These are phyloP conservation scores for Polypterus bichir DNA, from an alignment of 2,113 vertebrate genomes.

Conservation along the genomic window DNA sequence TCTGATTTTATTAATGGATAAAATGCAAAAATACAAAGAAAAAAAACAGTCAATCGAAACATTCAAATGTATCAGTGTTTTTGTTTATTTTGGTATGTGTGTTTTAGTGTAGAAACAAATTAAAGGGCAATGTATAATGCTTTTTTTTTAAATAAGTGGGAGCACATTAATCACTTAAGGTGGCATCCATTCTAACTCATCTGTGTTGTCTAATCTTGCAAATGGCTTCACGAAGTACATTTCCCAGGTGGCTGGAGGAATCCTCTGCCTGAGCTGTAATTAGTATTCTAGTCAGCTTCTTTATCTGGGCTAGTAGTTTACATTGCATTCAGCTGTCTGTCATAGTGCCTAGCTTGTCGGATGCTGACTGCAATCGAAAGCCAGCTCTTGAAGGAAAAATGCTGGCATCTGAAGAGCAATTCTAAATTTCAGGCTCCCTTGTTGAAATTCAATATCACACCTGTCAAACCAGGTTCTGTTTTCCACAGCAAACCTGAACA, in stretches of 20 bases:
- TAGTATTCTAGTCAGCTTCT: background rate
- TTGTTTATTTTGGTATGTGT: too few relatives aligned
- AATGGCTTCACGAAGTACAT: background rate
- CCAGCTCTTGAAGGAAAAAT: background rate
- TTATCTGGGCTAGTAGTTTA: slow-evolving; percentile 4
- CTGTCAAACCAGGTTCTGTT: background rate
- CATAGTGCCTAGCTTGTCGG: background rate
- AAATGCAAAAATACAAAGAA: too few relatives aligned
- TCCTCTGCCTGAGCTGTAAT: background rate
- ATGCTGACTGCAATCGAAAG: slow-evolving; percentile 1
- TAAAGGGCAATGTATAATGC: background rate
- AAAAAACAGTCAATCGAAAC: too few relatives aligned
- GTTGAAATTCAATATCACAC: background rate
- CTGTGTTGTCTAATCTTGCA: background rate
- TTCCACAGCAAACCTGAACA: too few relatives aligned
- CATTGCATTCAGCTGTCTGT: slow-evolving; percentile 3
- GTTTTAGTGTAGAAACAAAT: background rate
- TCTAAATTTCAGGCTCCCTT: background rate
- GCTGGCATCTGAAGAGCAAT: background rate
- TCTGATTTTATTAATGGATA: too few relatives aligned
- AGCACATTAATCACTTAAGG: background rate
- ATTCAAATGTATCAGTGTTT: too few relatives aligned
- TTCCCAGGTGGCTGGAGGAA: background rate
- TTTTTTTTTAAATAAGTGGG: background rate
- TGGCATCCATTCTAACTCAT: background rate